These are phyloP conservation scores for Syngnathus typhle DNA, from an alignment of 2,113 vertebrate genomes.

Conservation along the genomic window DNA sequence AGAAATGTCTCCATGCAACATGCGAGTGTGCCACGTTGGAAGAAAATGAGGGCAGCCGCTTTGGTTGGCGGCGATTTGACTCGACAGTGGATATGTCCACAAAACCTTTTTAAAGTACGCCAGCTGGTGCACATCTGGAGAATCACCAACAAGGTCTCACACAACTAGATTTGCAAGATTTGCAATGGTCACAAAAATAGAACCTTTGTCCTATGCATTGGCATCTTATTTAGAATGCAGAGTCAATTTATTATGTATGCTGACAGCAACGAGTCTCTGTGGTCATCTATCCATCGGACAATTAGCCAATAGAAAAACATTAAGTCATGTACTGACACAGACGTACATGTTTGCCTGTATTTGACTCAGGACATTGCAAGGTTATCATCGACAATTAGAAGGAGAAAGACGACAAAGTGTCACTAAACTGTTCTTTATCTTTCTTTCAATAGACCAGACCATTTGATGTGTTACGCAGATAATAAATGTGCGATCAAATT, in stretches of 20 bases:
- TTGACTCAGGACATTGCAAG: conserved; percentile 52
- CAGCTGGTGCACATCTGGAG: no score
- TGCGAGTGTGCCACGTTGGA: no score
- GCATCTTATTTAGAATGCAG: not conserved
- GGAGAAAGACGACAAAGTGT: conserved; percentile 55
- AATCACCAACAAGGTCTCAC: no score
- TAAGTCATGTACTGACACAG: conserved; percentile 9
- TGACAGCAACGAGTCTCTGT: conserved; percentile 4
- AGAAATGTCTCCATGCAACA: not conserved
- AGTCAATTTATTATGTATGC: not conserved
- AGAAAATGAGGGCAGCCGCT: not conserved
- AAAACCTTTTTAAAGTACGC: no score
- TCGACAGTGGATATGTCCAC: not conserved
- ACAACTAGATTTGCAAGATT: no score
- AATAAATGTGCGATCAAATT: conserved; percentile 10
- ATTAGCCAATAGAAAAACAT: conserved; percentile 44
- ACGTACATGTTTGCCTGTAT: conserved; percentile 22
- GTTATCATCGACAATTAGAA: conserved; percentile 61
- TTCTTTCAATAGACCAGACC: conserved; percentile 44
- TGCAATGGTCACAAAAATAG: no score
- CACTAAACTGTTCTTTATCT: conserved; percentile 53
- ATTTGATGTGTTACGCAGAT: no score
- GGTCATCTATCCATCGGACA: conserved; percentile 38
- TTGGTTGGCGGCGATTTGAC: not conserved
- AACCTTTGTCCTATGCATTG: not conserved